Evolutionary conservation across 1,140 invertebrate species (phyloP).

Genomic region (Cylas formicarius): DNA sequence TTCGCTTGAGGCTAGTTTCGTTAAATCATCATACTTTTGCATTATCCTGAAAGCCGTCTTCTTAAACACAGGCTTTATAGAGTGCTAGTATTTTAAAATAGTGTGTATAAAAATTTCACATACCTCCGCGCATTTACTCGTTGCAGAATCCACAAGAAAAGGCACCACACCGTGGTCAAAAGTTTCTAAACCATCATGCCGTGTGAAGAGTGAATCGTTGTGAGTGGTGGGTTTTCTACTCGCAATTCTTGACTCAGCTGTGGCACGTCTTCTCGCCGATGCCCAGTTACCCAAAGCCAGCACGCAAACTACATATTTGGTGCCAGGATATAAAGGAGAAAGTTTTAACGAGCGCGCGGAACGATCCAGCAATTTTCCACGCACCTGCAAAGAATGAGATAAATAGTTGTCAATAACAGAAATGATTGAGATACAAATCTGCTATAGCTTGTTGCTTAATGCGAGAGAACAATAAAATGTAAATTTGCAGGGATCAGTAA

Average conservation of each 20-base stretch:
- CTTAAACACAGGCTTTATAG: no score
- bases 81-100: no score
- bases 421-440: no score
- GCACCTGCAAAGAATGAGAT: slow-evolving; percentile 51
- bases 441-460: no score
- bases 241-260: slow-evolving; percentile 46
- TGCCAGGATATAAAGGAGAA: slow-evolving; percentile 63
- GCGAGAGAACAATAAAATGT: no score
- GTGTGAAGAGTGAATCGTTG: slow-evolving; percentile 40
- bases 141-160: slow-evolving; percentile 63
- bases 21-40: no score
- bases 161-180: slow-evolving; percentile 50
- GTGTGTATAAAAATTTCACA: no score
- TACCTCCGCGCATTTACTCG: slow-evolving; percentile 70
- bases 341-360: slow-evolving; percentile 64
- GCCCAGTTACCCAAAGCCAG: slow-evolving; percentile 68
- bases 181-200: slow-evolving; percentile 45
- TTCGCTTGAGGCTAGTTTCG: no score
- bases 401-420: no score
- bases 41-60: no score
- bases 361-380: slow-evolving; percentile 60
- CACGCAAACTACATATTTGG: slow-evolving; percentile 77
- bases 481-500: no score
- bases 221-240: slow-evolving; percentile 41
- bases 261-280: slow-evolving; percentile 38